Base-by-base conservation (phyloP, 2,797 vertebrate genomes). In the Silurus aristotelis region DNA sequence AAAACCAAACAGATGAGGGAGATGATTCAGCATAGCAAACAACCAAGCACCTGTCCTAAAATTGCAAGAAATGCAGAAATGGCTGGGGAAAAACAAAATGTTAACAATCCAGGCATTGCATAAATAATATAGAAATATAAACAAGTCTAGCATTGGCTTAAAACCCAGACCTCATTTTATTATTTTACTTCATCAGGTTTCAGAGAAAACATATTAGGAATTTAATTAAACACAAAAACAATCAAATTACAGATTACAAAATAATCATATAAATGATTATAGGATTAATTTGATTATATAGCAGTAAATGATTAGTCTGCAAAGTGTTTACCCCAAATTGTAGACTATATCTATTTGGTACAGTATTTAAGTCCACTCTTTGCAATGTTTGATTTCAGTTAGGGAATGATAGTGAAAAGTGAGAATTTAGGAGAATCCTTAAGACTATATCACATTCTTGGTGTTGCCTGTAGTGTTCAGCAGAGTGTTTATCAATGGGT, bases 41-140 rank as follows among this genome's bases (percentile, higher is more conserved):
- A 91, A 89, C 88, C 90, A 91, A 87, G 87, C 95, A 96, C 94
- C 95, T 95, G 95, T 95, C 93, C 89, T 6, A 22, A 58, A 20
- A 81, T 63, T 52, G 15, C 43, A n/a, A 48, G 38, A 52, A 55
- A 56, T 61, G n/a, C 17, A 68, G 71, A 38, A 58, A 60, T 67
- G 31, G 38, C 31, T 64, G 25, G 8, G 22, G 67, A 48, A 27
- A 66, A 80, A 73, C 38, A 27, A 48, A 72, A 72, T 72, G 38
- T 14, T 22, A 13, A 61, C 61, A 60, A 83, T 72, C 27, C 15
- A 60, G 15, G 1, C 31, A 46, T 73, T 7, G 60, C 6, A 43
- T 43, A 56, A 38, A 10, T 6, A 73, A 55, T 8, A 38, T 10
- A 31, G 14, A 19, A 77, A 31, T 25, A 76, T 19, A 60, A 31